Evolutionary conservation across 1,140 invertebrate species (phyloP).

Genomic region (Drosophila eugracilis): DNA sequence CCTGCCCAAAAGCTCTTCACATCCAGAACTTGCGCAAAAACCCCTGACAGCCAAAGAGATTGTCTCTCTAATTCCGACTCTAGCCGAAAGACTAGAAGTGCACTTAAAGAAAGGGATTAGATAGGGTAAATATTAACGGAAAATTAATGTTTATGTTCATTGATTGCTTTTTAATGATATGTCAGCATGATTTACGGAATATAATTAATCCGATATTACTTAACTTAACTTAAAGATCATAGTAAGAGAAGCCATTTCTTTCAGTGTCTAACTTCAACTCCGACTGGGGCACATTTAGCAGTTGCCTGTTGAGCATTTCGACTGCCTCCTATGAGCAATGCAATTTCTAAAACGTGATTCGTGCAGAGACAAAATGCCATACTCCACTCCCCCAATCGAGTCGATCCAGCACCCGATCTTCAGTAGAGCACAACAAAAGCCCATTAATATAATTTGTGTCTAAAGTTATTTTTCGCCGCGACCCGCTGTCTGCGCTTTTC

Average conservation of each 20-base stretch:
- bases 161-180: too few species aligned
- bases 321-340: slow-evolving; percentile 59
- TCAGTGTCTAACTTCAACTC: neutral
- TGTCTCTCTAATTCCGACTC: slow-evolving; percentile 35
- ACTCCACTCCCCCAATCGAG: slow-evolving; percentile 11
- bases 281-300: slow-evolving; percentile 43
- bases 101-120: slow-evolving; percentile 1
- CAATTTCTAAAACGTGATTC: slow-evolving; percentile 81
- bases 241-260: too few species aligned
- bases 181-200: too few species aligned
- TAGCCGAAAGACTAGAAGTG: slow-evolving; percentile 1
- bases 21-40: slow-evolving; percentile 73
- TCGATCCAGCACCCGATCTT: slow-evolving; percentile 6
- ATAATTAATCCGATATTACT: too few species aligned
- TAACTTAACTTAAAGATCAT: too few species aligned
- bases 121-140: neutral
- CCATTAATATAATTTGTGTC: slow-evolving; percentile 79
- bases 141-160: too few species aligned
- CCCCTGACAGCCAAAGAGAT: slow-evolving; percentile 48
- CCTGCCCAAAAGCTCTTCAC: slow-evolving; percentile 42
- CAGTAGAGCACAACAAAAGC: slow-evolving; percentile 60
- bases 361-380: slow-evolving; percentile 73
- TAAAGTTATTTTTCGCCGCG: slow-evolving; percentile 52
- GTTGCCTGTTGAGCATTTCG: slow-evolving; percentile 44
- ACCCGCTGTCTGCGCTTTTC: slow-evolving; percentile 11